Base-by-base conservation (phyloP, 2,113 vertebrate species). In the Murina feae region DNA sequence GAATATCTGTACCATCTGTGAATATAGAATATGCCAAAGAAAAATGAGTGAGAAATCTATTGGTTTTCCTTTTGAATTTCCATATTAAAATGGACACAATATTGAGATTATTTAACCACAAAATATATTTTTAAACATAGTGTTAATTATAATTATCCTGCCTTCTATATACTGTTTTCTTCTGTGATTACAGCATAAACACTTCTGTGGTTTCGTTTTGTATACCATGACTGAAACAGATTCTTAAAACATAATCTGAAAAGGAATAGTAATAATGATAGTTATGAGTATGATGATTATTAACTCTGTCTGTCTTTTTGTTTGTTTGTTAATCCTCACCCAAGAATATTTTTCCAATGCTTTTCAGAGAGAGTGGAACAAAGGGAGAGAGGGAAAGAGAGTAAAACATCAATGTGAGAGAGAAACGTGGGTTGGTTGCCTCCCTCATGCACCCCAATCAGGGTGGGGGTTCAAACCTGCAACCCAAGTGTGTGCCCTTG, bases 1-100 rank as follows among this genome's bases (percentile, higher is more conserved):
- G 96, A 96, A 91, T 96, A 97, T 91, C 91, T 30, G 88, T 91
- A 94, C 97, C 97, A 97, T 98, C 95, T 98, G 97, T 97, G 96
- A 97, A 97, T 93, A 96, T 79, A 86, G 49, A 35, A 20, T 80
- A 95, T 92, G 21, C 53, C 81, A 97, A 96, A 97, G 96, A 32
- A 93, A 98, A 97, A 2, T 93, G 94, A 97, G 78, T 90, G 71
- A 63, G 72, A 83, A 89, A 92, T 90, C 30, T 75, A 93, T 94
- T 94, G 88, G 69, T 83, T 96, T 96, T 90, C 21, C 69, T 94
- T 95, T 94, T 94, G 74, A 89, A 96, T 91, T 95, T 96, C 65
- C 63, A 49, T 96, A 89, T 91, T 81, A 84, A 96, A 94, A 92
- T 92, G 51, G 72, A 44, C 51, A 66, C 90, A 89, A 91, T 55